Conservation (phyloP, 92 coral and sea anemone genomes). For the Paragorgia papillata region DNA sequence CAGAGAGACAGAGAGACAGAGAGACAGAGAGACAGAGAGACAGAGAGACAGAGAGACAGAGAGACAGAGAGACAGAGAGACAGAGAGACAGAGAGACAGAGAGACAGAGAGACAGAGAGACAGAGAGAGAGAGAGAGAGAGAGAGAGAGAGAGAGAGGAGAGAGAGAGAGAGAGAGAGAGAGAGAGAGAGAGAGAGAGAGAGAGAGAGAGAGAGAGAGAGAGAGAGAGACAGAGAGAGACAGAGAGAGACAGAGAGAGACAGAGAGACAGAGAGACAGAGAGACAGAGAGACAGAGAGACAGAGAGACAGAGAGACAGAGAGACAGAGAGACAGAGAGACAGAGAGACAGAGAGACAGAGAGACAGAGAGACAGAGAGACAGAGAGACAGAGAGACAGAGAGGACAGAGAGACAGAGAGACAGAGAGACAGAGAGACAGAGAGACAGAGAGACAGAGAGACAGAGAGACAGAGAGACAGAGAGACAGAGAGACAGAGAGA, state of each 20-base stretch:
- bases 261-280: conserved; percentile 2
- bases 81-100: neutral
- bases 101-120: conserved; percentile 14
- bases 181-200: conserved; percentile 6
- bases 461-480: neutral
- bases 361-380: neutral
- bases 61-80: neutral
- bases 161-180: conserved; percentile 11
- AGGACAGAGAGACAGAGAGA: conserved; percentile 15
- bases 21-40: neutral
- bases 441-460: conserved; percentile 14
- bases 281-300: conserved; percentile 3
- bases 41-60: neutral
- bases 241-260: conserved; percentile 15
- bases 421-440: conserved; percentile 20
- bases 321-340: neutral
- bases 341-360: conserved; percentile 15
- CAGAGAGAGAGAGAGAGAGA: conserved; percentile 16
- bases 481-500: conserved; percentile 18
- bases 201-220: conserved; percentile 23
- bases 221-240: conserved; percentile 10
- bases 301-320: neutral
- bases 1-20: neutral
- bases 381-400: conserved; percentile 7
- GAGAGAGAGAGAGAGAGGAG: neutral